phyloP scores from a whole-genome alignment of 2,888 invertebrate genomes.

The Eueremaeus valkanovi region DNA sequence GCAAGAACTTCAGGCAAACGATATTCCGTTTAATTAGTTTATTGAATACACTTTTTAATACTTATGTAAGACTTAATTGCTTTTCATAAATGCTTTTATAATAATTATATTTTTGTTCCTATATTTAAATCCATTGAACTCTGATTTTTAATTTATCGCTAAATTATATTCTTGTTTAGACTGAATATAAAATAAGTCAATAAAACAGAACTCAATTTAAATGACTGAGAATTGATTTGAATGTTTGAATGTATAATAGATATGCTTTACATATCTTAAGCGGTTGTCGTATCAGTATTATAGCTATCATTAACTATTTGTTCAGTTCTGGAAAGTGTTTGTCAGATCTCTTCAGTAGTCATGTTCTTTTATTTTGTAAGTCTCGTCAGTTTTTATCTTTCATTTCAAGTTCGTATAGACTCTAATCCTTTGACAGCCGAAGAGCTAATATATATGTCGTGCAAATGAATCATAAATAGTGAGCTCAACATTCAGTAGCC shows the following conservation, averaged over 20 bases:
- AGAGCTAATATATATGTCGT: not conserved
- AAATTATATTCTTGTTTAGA: no score
- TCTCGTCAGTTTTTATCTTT: not conserved
- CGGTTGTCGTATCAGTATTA: not conserved
- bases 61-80: no score
- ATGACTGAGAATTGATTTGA: no score
- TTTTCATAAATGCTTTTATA: no score
- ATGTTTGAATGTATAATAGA: not conserved
- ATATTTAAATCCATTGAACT: no score
- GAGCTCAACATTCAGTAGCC: not conserved
- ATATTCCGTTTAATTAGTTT: no score
- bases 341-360: not conserved
- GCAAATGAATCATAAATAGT: not conserved
- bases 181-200: no score
- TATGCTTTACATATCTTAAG: no score
- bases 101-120: no score
- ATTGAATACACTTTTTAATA: no score
- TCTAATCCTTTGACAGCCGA: not conserved
- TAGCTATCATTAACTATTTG: not conserved
- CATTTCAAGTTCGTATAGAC: not conserved
- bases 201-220: not conserved
- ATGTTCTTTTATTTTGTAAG: not conserved
- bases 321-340: not conserved
- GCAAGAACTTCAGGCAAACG: no score
- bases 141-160: no score